phyloP scores from a whole-genome alignment of 1,140 invertebrate species.

The Bombus breviceps region DNA sequence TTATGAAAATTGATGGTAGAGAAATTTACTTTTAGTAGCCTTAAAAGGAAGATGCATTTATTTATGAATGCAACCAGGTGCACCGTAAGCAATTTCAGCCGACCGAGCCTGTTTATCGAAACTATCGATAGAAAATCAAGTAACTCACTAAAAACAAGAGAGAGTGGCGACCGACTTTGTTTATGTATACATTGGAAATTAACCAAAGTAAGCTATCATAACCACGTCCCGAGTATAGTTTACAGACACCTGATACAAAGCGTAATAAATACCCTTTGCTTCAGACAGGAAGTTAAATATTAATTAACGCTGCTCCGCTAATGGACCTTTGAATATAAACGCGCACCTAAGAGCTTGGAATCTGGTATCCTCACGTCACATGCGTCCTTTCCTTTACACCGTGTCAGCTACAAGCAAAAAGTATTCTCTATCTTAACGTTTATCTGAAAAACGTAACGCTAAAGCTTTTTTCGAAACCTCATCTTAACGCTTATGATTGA shows the following conservation, averaged over 20 bases:
- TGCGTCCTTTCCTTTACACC: not conserved
- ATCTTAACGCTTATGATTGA: not conserved
- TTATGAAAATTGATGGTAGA: no score
- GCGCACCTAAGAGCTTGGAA: slow-evolving; percentile 22
- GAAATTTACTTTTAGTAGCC: not conserved
- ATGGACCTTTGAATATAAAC: slow-evolving; percentile 47
- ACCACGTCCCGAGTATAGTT: slow-evolving; percentile 22
- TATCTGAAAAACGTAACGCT: not conserved
- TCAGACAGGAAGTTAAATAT: slow-evolving; percentile 41
- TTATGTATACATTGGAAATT: slow-evolving; percentile 39
- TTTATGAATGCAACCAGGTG: not conserved
- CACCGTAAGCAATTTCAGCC: not conserved
- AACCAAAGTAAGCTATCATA: slow-evolving; percentile 36
- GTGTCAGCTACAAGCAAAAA: not conserved
- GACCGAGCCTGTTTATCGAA: not conserved
- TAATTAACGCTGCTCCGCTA: slow-evolving; percentile 39
- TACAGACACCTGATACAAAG: slow-evolving; percentile 45
- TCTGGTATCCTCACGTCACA: slow-evolving; percentile 29
- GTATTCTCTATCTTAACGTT: not conserved
- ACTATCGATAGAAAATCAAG: slow-evolving; percentile 13
- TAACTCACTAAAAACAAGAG: not conserved
- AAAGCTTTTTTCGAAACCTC: not conserved
- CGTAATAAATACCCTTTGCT: slow-evolving; percentile 46
- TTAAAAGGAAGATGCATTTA: not conserved
- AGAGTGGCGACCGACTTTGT: not conserved